Conservation (phyloP, 2,888 invertebrate species). For the Drosophila dives region DNA sequence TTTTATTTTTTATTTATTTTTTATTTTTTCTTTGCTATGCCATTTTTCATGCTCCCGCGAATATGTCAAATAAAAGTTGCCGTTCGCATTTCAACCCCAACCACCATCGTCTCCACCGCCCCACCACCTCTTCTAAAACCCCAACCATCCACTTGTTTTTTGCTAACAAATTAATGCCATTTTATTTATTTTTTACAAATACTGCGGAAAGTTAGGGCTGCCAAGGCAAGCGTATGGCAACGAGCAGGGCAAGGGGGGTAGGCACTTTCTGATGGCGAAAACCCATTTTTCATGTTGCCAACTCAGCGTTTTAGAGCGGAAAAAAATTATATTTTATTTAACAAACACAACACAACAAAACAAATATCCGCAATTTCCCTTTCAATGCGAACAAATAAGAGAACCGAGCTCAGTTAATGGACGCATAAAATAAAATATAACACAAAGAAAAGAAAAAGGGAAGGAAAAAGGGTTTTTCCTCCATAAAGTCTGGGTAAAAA, state of each 20-base stretch:
- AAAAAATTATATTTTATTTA: slow-evolving; percentile 69
- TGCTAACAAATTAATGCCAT: slow-evolving; percentile 77
- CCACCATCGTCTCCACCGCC: not conserved
- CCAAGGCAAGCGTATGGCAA: slow-evolving; percentile 4
- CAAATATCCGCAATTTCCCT: slow-evolving; percentile 70
- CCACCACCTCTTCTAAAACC: not conserved
- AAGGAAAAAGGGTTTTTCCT: slow-evolving; percentile 36
- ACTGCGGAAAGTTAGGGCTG: slow-evolving; percentile 47
- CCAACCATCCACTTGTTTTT: slow-evolving; percentile 44
- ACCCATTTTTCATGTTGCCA: slow-evolving; percentile 61
- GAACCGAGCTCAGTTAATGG: slow-evolving; percentile 30
- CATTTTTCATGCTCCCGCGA: slow-evolving; percentile 75
- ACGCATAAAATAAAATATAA: slow-evolving; percentile 20
- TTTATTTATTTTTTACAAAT: slow-evolving; percentile 76
- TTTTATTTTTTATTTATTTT: slow-evolving; percentile 35
- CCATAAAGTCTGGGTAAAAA: not conserved
- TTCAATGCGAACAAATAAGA: slow-evolving; percentile 68
- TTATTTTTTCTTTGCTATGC: slow-evolving; percentile 45
- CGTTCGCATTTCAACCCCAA: slow-evolving; percentile 12
- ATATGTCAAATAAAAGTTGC: slow-evolving; percentile 77
- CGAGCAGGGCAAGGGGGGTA: slow-evolving; percentile 1
- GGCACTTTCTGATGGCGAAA: slow-evolving; percentile 25
- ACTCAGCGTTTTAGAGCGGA: slow-evolving; percentile 60
- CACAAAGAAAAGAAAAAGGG: slow-evolving; percentile 15
- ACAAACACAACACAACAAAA: slow-evolving; percentile 58